A percentile compares a stretch with the other conserved stretches of the same genome.
phyloP scores from a whole-genome alignment of 2,113 vertebrate genomes.

The Heloderma charlesbogerti region DNA sequence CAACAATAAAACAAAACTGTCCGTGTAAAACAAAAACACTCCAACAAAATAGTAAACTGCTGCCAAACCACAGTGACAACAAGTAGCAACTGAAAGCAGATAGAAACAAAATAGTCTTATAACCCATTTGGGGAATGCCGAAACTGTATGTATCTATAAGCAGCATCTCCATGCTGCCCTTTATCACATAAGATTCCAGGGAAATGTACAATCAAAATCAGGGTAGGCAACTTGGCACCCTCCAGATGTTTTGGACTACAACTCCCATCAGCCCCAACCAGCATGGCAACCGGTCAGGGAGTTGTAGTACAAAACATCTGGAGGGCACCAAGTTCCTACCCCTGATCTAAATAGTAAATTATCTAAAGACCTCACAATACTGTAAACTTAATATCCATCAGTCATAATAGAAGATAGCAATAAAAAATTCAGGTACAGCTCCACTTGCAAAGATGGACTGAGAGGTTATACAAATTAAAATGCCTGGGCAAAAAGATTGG shows the following conservation, averaged over 20 bases:
- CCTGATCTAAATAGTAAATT: too few species aligned
- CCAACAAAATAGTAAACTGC: not conserved
- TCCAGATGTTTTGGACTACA: too few species aligned
- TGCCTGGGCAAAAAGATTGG: not conserved
- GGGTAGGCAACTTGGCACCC: too few species aligned
- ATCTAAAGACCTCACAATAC: not conserved
- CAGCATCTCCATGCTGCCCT: not conserved
- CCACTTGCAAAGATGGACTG: not conserved
- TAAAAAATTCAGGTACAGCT: not conserved
- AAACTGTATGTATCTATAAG: not conserved
- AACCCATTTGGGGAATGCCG: not conserved
- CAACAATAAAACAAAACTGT: not conserved
- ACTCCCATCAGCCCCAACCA: too few species aligned
- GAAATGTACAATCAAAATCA: not conserved
- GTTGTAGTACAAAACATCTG: too few species aligned
- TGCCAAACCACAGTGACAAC: not conserved
- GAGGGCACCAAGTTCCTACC: too few species aligned
- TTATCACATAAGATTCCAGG: not conserved
- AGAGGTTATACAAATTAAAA: not conserved
- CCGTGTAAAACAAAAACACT: not conserved
- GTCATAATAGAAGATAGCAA: not conserved
- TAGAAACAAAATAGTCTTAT: not conserved
- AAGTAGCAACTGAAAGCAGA: not conserved
- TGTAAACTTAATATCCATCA: not conserved
- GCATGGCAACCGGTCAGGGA: too few species aligned